These are phyloP conservation scores for Bombus difficillimus DNA, from an alignment of 1,140 invertebrate genomes.

Conservation along the genomic window DNA sequence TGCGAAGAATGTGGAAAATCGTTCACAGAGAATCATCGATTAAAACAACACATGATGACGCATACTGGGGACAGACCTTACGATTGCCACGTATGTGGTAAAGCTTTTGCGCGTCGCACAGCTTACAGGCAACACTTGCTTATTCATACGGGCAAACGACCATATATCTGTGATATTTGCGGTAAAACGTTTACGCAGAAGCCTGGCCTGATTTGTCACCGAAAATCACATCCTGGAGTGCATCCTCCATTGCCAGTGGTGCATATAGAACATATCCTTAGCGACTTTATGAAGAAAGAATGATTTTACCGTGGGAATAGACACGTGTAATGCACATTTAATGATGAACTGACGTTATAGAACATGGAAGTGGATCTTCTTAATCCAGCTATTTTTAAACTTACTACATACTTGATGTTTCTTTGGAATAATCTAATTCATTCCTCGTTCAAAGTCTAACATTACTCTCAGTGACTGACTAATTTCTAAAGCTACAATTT, in stretches of 20 bases:
- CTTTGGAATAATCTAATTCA: not conserved
- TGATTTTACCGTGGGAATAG: slow-evolving; percentile 17
- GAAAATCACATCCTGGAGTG: slow-evolving; percentile 75
- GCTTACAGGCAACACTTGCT: slow-evolving; percentile 85
- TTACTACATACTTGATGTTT: not conserved
- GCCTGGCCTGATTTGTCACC: slow-evolving; percentile 77
- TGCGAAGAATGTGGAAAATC: slow-evolving; percentile 91
- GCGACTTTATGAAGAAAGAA: slow-evolving; percentile 74
- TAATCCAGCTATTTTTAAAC: not conserved
- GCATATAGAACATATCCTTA: slow-evolving; percentile 73
- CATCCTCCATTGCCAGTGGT: slow-evolving; percentile 77
- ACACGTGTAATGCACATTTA: not conserved
- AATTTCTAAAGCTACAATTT: not conserved
- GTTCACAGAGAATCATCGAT: slow-evolving; percentile 79
- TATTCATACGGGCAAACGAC: slow-evolving; percentile 88
- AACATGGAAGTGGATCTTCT: not conserved
- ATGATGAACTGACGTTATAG: rapidly evolving
- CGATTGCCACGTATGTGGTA: slow-evolving; percentile 89
- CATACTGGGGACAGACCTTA: slow-evolving; percentile 89
- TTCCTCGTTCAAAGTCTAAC: no score
- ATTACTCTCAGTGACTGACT: not conserved
- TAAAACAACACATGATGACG: slow-evolving; percentile 86
- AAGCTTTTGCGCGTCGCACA: slow-evolving; percentile 86
- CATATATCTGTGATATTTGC: slow-evolving; percentile 82
- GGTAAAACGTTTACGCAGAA: slow-evolving; percentile 80